Conservation (phyloP, 2,797 vertebrate species). For the Cryptoprocta ferox region DNA sequence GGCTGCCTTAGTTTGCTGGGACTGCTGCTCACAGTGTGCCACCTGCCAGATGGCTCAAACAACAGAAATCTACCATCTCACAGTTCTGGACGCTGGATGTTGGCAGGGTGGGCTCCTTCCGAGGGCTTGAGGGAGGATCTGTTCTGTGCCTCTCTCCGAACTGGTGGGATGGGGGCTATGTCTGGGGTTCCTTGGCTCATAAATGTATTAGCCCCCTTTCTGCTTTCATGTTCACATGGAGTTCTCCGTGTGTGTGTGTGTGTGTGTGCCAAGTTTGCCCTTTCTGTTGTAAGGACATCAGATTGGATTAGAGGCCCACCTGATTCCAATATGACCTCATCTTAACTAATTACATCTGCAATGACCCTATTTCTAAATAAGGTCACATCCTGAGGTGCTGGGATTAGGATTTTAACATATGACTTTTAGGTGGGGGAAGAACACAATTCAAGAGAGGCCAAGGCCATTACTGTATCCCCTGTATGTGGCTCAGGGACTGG, state of each 20-base stretch:
- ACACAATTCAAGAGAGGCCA: background rate
- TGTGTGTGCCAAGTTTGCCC: background rate
- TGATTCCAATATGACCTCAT: background rate
- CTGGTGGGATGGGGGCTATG: background rate
- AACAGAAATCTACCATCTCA: rapidly evolving
- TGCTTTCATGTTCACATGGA: background rate
- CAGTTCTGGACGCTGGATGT: background rate
- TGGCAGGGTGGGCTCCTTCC: rapidly evolving
- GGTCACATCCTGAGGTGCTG: background rate
- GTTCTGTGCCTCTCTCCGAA: rapidly evolving
- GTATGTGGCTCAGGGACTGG: background rate
- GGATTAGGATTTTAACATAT: background rate
- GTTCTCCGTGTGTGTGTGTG: background rate
- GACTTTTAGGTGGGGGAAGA: background rate
- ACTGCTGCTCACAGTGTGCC: rapidly evolving
- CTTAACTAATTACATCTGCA: background rate
- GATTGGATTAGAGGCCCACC: background rate
- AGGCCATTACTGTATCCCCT: background rate
- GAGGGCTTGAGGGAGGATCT: too few species aligned
- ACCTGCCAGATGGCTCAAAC: background rate
- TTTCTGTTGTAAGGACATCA: background rate
- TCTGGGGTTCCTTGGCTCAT: background rate
- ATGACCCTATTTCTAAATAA: background rate
- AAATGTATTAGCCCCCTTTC: background rate
- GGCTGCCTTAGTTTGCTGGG: too few species aligned